phyloP scores from a whole-genome alignment of 2,113 vertebrate species.

The Poeciliopsis retropinna region DNA sequence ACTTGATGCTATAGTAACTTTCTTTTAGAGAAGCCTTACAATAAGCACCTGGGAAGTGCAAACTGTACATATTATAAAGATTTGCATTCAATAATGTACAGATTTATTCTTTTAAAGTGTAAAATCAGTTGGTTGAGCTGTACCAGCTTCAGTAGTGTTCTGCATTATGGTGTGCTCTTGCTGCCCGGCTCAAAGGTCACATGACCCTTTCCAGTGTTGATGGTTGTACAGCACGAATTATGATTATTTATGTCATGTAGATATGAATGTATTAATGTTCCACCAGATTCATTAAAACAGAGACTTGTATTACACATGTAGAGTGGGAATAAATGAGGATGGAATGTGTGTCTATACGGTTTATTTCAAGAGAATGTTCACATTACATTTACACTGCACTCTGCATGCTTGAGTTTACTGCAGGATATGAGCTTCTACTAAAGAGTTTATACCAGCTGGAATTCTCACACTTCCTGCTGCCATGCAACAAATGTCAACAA shows the following conservation, averaged over 20 bases:
- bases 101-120: slow-evolving; percentile 45
- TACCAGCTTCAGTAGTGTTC: not conserved
- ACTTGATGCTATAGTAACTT: slow-evolving; percentile 1
- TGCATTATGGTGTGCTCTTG: not conserved
- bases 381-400: not conserved
- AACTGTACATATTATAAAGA: slow-evolving; percentile 19
- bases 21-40: slow-evolving; percentile 46
- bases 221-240: slow-evolving; percentile 68
- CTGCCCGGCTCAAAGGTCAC: slow-evolving; percentile 31
- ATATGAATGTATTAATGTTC: slow-evolving; percentile 47
- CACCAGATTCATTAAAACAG: slow-evolving; percentile 41
- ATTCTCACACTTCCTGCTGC: too few species aligned
- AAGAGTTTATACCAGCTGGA: too few species aligned
- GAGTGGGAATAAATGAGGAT: slow-evolving; percentile 58
- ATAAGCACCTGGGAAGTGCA: slow-evolving; percentile 7
- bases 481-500: too few species aligned
- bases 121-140: slow-evolving; percentile 7
- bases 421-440: too few species aligned
- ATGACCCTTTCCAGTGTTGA: slow-evolving; percentile 42
- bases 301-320: slow-evolving; percentile 50
- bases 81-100: slow-evolving; percentile 40
- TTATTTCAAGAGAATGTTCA: not conserved
- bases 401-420: too few species aligned
- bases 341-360: not conserved
- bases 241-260: slow-evolving; percentile 69